Evolutionary conservation across 1,140 invertebrate genomes (phyloP), one percentile per base, ranked within the genome.

Genomic region (Choristoneura fumiferana): DNA sequence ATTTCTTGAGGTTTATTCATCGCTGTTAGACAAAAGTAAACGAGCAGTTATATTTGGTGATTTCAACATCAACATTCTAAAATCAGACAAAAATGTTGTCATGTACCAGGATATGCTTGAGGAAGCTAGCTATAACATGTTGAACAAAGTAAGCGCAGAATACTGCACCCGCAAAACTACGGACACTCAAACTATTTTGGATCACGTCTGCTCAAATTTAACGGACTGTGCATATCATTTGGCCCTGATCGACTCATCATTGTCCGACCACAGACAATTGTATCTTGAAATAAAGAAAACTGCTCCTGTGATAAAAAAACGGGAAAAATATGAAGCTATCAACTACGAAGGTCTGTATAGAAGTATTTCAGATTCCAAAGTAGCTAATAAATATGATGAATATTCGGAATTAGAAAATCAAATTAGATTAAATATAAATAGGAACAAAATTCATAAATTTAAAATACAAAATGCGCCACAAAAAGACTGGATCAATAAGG

Each of bases 401-500:
- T 69, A 62, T 18, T 3, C 29, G 1, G n/a, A 56, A 9, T 29
- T 66, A 8, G 57, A 68, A 37, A 57, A 38, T 3, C 52, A 54
- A 17, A 60, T 69, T n/a, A 34, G 6, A 38, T 33, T 45, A 39
- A 15, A 58, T 12, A 56, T 66, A 22, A 12, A 40, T 9, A 57
- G 38, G 9, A 64, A 53, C 15, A 69, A 60, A 62, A 49, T 64
- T 3, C 17, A 17, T 4, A 70, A 73, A 38, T 63, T 33, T n/a
- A 73, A 73, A 59, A 59, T 65, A 15, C 12, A 59, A 10, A 68
- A 70, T 33, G 12, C 43, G n/a, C 65, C 65, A 1, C 62, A 55
- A 22, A 59, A 65, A 10, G 62, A 73, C 22, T 73, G 67, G 70
- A 73, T 73, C 59, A 73, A 69, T 33, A 63, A 63, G 63, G 40